A percentile compares a stretch with the other conserved stretches of the same genome.
These are phyloP conservation scores for Trogon surrucura DNA, from an alignment of 2,113 vertebrate species.

Conservation along the genomic window DNA sequence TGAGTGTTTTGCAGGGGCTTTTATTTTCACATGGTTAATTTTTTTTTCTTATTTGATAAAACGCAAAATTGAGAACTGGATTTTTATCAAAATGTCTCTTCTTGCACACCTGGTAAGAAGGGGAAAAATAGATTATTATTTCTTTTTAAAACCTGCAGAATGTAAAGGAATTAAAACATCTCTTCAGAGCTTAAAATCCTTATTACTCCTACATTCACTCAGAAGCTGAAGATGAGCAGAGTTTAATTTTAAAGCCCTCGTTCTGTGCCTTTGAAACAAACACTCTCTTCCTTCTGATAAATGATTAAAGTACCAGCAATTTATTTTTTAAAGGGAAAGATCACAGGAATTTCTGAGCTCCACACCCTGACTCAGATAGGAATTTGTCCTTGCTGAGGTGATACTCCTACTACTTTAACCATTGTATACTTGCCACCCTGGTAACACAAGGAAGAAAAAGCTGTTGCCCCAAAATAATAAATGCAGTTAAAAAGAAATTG, in stretches of 20 bases:
- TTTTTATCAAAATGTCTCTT: slow-evolving; percentile 24
- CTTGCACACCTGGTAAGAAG: neutral
- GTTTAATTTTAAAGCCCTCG: slow-evolving; percentile 45
- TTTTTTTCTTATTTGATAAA: neutral
- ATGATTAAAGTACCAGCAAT: slow-evolving; percentile 44
- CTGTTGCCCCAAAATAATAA: neutral
- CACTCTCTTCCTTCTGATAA: slow-evolving; percentile 13
- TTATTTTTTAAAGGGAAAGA: slow-evolving; percentile 55
- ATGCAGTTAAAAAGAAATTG: slow-evolving; percentile 45
- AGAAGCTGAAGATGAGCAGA: neutral
- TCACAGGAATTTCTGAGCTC: slow-evolving; percentile 27
- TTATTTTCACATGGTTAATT: neutral
- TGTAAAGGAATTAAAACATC: slow-evolving; percentile 14
- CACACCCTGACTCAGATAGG: neutral
- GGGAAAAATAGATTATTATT: neutral
- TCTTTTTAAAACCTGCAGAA: neutral
- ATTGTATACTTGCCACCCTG: neutral
- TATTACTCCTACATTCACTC: slow-evolving; percentile 4
- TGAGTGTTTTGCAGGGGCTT: neutral
- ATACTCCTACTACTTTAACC: neutral
- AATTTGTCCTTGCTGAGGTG: slow-evolving; percentile 32
- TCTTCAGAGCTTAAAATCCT: slow-evolving; percentile 39
- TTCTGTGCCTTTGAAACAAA: slow-evolving; percentile 52
- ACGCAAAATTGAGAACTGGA: neutral
- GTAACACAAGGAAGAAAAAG: neutral